Evolutionary conservation across 2,888 invertebrate species (phyloP).

Genomic region (Sesamia inferens): DNA sequence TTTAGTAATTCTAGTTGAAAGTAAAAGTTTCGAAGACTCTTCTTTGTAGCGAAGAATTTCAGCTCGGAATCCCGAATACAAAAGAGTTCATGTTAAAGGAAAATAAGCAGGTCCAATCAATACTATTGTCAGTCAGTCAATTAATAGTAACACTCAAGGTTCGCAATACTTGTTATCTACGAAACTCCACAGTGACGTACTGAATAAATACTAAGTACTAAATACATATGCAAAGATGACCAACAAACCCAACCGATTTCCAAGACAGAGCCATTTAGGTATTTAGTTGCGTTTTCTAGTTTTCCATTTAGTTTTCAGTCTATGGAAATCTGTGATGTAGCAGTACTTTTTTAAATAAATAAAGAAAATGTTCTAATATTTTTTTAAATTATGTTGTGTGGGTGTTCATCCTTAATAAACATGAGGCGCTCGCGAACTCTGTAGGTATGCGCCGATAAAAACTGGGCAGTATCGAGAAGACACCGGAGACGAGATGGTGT

Average conservation of each 20-base stretch:
- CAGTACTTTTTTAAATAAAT: too few species aligned
- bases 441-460: conserved; percentile 68
- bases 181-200: background rate
- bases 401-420: conserved; percentile 39
- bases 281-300: background rate
- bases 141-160: background rate
- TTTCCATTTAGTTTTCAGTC: conserved; percentile 3
- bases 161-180: background rate
- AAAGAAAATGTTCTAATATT: conserved; percentile 3
- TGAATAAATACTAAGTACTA: background rate
- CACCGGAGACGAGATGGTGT: conserved; percentile 54
- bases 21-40: background rate
- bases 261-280: background rate
- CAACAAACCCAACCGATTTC: background rate
- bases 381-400: conserved; percentile 16
- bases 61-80: background rate
- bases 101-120: background rate
- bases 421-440: conserved; percentile 44
- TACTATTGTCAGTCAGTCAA: too few species aligned
- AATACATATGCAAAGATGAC: background rate
- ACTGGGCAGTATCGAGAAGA: conserved; percentile 66
- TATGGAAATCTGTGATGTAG: background rate
- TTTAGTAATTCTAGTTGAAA: background rate
- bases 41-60: too few species aligned
- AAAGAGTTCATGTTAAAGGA: conserved; percentile 4